Conservation (phyloP, 2,888 invertebrate genomes). For the Melanophora roralis region DNA sequence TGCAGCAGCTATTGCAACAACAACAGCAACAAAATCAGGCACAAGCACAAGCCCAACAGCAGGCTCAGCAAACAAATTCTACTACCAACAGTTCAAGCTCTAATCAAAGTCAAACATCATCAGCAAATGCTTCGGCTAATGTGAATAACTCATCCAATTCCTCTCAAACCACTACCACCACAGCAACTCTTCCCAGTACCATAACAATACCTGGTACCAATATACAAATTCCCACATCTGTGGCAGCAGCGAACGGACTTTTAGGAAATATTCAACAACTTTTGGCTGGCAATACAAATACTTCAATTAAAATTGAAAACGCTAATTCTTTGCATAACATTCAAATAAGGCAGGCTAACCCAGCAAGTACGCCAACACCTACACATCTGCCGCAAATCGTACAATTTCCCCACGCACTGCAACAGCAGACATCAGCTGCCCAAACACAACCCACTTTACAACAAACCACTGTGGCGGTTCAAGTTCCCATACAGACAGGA, state of each 20-base stretch:
- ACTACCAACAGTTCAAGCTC: slow-evolving; percentile 20
- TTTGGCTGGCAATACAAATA: slow-evolving; percentile 65
- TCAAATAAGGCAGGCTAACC: slow-evolving; percentile 80
- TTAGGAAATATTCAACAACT: slow-evolving; percentile 72
- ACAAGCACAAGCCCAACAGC: slow-evolving; percentile 63
- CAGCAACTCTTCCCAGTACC: slow-evolving; percentile 70
- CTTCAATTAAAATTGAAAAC: slow-evolving; percentile 71
- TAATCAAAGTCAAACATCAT: slow-evolving; percentile 46
- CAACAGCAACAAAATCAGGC: slow-evolving; percentile 64
- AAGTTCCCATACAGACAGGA: slow-evolving; percentile 79
- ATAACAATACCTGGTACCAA: slow-evolving; percentile 77
- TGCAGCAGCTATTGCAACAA: slow-evolving; percentile 69
- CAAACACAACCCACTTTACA: slow-evolving; percentile 55
- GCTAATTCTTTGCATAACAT: slow-evolving; percentile 82
- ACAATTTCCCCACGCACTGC: slow-evolving; percentile 73
- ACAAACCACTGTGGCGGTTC: slow-evolving; percentile 89
- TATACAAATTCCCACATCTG: slow-evolving; percentile 76
- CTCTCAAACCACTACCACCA: slow-evolving; percentile 55
- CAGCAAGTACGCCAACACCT: slow-evolving; percentile 66
- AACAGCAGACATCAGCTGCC: slow-evolving; percentile 63
- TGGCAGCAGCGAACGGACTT: slow-evolving; percentile 76
- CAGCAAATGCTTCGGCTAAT: slow-evolving; percentile 19
- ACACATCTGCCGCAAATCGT: slow-evolving; percentile 72
- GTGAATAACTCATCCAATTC: slow-evolving; percentile 32
- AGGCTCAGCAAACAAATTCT: slow-evolving; percentile 48